Conservation (phyloP, 2,888 invertebrate species). For the Brachyptera risi region DNA sequence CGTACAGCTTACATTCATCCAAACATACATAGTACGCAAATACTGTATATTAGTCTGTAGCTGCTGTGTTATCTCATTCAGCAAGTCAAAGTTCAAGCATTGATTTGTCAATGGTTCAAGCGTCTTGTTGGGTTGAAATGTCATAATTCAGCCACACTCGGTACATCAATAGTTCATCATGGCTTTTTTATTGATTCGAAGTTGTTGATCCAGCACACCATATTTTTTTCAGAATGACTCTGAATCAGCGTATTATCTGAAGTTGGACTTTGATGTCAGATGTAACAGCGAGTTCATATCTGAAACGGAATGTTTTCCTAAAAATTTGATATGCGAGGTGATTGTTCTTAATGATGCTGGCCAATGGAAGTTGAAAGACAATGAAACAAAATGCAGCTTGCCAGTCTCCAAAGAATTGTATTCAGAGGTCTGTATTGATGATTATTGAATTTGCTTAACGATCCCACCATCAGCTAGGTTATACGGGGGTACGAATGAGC, state of each 20-base stretch:
- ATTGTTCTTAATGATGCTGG: constrained; percentile 24
- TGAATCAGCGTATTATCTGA: constrained; percentile 10
- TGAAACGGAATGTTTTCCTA: constrained; percentile 19
- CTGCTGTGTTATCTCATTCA: not conserved
- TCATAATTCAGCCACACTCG: not conserved
- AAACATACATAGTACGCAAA: too few relatives aligned
- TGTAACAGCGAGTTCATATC: constrained; percentile 22
- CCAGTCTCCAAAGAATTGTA: not conserved
- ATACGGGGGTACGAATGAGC: too few relatives aligned
- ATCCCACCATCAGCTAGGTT: too few relatives aligned
- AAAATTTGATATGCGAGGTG: constrained; percentile 28
- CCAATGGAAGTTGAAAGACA: constrained; percentile 10
- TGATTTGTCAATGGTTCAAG: not conserved
- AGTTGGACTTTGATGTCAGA: constrained; percentile 23
- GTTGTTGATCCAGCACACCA: not conserved
- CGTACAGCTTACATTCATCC: too few relatives aligned
- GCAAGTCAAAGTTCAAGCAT: not conserved
- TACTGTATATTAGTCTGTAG: too few relatives aligned
- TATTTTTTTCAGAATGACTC: not conserved
- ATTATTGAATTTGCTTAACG: too few relatives aligned
- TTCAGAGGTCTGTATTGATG: not conserved
- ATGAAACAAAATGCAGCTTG: constrained; percentile 23
- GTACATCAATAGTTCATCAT: not conserved
- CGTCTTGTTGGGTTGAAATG: not conserved
- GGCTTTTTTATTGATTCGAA: not conserved